These are phyloP conservation scores for Calliphora vicina DNA, from an alignment of 1,140 invertebrate species.

Conservation along the genomic window DNA sequence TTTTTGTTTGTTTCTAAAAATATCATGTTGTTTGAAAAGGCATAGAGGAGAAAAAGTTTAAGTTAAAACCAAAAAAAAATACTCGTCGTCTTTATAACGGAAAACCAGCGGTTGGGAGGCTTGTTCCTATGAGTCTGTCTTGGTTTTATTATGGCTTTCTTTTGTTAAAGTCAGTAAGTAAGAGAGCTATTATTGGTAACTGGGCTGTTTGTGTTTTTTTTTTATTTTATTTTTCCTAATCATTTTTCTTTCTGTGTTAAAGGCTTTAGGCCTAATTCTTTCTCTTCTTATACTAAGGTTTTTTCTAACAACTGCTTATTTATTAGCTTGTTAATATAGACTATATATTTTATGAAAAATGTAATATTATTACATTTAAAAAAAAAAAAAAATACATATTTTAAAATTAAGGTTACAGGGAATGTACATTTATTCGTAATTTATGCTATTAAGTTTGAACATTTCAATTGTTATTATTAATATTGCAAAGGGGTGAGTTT, in stretches of 20 bases:
- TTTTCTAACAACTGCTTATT: neutral
- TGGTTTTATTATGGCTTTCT: too few species aligned
- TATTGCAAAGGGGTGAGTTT: too few species aligned
- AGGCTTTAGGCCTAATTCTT: neutral
- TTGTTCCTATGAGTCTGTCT: too few species aligned
- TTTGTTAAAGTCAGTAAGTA: neutral
- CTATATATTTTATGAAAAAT: too few species aligned
- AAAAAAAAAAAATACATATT: too few species aligned
- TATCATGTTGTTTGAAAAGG: neutral
- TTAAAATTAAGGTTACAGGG: too few species aligned
- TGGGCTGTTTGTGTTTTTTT: neutral
- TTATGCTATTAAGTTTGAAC: too few species aligned
- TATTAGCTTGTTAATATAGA: neutral
- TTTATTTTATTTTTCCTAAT: neutral
- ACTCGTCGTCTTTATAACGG: neutral
- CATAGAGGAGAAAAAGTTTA: neutral
- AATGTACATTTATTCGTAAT: too few species aligned
- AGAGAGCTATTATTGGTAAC: too few species aligned
- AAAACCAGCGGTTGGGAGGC: neutral
- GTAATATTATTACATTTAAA: too few species aligned
- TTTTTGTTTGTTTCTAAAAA: neutral
- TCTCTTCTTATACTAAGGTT: neutral
- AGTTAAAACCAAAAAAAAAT: neutral
- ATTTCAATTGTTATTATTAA: too few species aligned
- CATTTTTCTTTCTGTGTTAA: neutral